These are phyloP conservation scores for Neodontobutis hainanensis DNA, from an alignment of 2,113 vertebrate genomes.

Conservation along the genomic window DNA sequence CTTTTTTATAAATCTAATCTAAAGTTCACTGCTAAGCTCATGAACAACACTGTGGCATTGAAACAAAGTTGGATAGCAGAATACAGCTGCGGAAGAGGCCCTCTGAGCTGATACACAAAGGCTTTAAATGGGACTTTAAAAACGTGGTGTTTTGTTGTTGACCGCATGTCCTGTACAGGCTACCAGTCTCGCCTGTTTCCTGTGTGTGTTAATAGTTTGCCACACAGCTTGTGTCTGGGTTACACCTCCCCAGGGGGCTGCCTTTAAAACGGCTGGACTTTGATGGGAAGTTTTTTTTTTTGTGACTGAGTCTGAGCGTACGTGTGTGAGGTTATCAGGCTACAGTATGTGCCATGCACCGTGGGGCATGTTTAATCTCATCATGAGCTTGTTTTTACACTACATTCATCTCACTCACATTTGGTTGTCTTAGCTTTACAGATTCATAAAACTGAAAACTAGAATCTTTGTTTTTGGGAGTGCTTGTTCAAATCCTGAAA, in stretches of 20 bases:
- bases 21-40: no score
- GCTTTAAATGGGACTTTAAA: conserved; percentile 45
- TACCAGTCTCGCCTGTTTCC: conserved; percentile 72
- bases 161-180: conserved; percentile 66
- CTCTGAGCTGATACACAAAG: conserved; percentile 64
- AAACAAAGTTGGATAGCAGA: conserved; percentile 36
- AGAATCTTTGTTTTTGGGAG: conserved; percentile 14
- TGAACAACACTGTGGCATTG: conserved; percentile 25
- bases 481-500: conserved; percentile 1
- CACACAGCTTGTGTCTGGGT: conserved; percentile 60
- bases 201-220: conserved; percentile 64
- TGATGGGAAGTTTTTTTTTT: conserved; percentile 42
- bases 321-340: neutral
- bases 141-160: conserved; percentile 59
- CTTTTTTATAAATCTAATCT: no score
- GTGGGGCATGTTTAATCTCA: conserved; percentile 26
- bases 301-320: conserved; percentile 1
- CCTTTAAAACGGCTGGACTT: conserved; percentile 36
- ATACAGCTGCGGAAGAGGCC: conserved; percentile 33
- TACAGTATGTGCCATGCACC: conserved; percentile 17
- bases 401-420: neutral
- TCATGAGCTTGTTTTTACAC: conserved; percentile 24
- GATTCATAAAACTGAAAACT: conserved; percentile 15
- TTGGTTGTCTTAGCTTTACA: neutral
- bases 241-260: conserved; percentile 45